Evolutionary conservation across 2,888 invertebrate species (phyloP).

Genomic region (Brachyopa scutellaris): DNA sequence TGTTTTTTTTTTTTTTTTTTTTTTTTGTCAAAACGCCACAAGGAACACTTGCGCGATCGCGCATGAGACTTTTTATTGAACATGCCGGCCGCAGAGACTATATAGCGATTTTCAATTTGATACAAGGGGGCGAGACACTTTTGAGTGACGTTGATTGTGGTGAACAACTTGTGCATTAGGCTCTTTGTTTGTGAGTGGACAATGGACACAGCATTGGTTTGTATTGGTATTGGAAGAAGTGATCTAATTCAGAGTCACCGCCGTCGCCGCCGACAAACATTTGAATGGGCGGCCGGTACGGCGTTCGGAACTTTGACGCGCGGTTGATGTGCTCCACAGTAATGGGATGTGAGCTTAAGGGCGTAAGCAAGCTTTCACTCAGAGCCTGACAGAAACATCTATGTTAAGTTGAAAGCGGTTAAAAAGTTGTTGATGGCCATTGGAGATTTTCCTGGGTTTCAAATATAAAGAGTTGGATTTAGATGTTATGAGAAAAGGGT

Average conservation of each 20-base stretch:
- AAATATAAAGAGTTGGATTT: too few species aligned
- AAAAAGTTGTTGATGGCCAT: too few species aligned
- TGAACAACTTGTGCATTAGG: constrained; percentile 63
- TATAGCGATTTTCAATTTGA: constrained; percentile 66
- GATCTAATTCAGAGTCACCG: constrained; percentile 38
- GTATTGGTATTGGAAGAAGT: constrained; percentile 31
- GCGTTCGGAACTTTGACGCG: constrained; percentile 43
- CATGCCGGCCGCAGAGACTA: neutral
- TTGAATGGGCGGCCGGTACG: constrained; percentile 12
- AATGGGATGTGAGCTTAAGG: constrained; percentile 16
- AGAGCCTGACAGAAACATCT: neutral
- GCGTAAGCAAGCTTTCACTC: constrained; percentile 15
- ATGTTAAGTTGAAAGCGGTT: too few species aligned
- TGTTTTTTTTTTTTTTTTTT: constrained; percentile 24
- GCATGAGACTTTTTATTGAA: neutral
- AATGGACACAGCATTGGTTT: constrained; percentile 44
- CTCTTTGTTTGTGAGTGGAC: constrained; percentile 44
- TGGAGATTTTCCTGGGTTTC: too few species aligned
- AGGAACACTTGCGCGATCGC: constrained; percentile 38
- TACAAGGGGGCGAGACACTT: constrained; percentile 64
- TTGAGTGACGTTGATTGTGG: constrained; percentile 71
- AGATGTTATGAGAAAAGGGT: too few species aligned
- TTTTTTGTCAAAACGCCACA: constrained; percentile 32
- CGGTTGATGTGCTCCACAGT: constrained; percentile 38
- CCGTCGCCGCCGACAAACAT: constrained; percentile 32